Percentiles rank a stretch among this genome's conserved stretches.
Conservation (phyloP, 2,797 vertebrate genomes). For the Cuniculus paca region DNA sequence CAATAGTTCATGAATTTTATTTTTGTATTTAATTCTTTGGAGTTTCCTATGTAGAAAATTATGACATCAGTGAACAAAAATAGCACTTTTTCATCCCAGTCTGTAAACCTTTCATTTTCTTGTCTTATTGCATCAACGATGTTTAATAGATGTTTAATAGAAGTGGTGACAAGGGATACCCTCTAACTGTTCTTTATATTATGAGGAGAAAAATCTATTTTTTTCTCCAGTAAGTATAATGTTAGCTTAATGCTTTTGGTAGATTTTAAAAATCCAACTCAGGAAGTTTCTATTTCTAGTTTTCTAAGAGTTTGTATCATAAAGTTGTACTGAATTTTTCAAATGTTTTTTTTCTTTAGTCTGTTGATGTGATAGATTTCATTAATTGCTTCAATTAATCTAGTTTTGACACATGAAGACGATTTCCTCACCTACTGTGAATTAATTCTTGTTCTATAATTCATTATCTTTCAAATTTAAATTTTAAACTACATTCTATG, state of each 20-base stretch:
- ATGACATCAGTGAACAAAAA: neutral
- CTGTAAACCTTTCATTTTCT: neutral
- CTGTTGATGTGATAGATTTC: neutral
- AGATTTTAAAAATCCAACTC: neutral
- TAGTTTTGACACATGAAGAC: neutral
- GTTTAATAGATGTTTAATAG: neutral
- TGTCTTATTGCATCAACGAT: neutral
- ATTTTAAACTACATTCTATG: neutral
- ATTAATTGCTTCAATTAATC: neutral
- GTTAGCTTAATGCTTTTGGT: neutral
- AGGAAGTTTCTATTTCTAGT: neutral
- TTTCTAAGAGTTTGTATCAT: neutral
- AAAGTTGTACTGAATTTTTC: neutral
- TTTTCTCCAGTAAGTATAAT: neutral
- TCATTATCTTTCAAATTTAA: neutral
- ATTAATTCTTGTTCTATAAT: neutral
- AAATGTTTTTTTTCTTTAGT: neutral
- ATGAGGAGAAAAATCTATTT: neutral
- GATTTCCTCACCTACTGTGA: neutral
- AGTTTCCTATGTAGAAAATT: neutral
- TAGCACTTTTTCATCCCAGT: neutral
- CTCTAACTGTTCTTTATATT: neutral
- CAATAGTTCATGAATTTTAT: neutral
- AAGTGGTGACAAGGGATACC: neutral
- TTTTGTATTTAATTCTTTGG: neutral